These are phyloP conservation scores for Chloroceryle aenea DNA, from an alignment of 2,113 vertebrate species.

Conservation along the genomic window DNA sequence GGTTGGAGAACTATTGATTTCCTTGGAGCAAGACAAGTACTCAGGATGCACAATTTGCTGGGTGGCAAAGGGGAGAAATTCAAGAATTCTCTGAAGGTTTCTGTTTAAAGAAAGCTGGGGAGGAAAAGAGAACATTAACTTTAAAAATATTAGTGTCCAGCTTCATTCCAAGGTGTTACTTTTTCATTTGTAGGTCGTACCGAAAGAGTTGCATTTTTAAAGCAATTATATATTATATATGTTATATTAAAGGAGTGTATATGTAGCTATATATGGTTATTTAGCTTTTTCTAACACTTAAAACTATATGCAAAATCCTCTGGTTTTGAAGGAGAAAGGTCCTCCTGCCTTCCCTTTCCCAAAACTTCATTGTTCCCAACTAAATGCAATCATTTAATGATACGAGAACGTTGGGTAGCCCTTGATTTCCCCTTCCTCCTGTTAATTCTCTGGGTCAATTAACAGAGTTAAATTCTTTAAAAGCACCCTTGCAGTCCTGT, in stretches of 20 bases:
- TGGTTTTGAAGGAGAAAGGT: not conserved
- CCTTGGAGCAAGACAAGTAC: not conserved
- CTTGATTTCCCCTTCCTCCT: not conserved
- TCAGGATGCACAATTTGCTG: not conserved
- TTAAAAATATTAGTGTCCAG: not conserved
- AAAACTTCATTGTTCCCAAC: not conserved
- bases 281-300: not conserved
- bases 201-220: not conserved
- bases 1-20: not conserved
- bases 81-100: not conserved
- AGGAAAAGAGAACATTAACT: not conserved
- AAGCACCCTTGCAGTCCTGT: conserved; percentile 15
- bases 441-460: conserved; percentile 57
- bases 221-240: too few species aligned
- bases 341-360: not conserved
- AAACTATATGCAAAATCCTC: not conserved
- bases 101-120: not conserved
- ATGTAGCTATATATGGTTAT: not conserved
- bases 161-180: not conserved
- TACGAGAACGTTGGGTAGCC: not conserved
- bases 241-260: not conserved
- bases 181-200: not conserved
- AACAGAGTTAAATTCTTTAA: conserved; percentile 36
- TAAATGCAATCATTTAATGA: not conserved
- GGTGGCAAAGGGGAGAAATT: not conserved